Percentiles rank a stretch among this genome's conserved stretches.
Conservation (phyloP, 2,113 vertebrate genomes). For the Rhagologus leucostigma region DNA sequence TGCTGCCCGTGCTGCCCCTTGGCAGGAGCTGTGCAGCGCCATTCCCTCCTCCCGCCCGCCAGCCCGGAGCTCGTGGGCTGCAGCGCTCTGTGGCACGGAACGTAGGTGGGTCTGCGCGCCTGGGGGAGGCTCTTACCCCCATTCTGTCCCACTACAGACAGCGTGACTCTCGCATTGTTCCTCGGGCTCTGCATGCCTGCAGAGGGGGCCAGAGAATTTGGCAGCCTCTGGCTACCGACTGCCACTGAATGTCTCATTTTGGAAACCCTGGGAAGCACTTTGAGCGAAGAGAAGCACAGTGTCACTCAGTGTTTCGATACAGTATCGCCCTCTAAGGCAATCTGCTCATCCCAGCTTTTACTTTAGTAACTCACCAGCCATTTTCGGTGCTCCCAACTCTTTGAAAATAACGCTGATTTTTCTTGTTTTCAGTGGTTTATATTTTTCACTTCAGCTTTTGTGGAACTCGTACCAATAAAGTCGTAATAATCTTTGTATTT, state of each 20-base stretch:
- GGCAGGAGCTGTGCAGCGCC: neutral
- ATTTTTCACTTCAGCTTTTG: neutral
- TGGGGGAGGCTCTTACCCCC: rapidly evolving
- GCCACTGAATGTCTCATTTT: rapidly evolving
- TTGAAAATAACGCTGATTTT: neutral
- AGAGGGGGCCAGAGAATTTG: neutral
- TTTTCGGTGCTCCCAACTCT: neutral
- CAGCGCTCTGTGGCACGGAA: rapidly evolving
- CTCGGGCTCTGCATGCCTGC: neutral
- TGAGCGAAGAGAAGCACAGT: neutral
- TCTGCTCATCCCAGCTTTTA: neutral
- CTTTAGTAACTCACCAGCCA: neutral
- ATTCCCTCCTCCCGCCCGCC: neutral
- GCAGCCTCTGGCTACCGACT: neutral
- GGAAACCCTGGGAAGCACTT: neutral
- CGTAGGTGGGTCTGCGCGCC: rapidly evolving
- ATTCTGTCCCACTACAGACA: rapidly evolving
- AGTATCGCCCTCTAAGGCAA: neutral
- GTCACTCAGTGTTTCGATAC: neutral
- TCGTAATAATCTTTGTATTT: neutral
- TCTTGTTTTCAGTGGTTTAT: neutral
- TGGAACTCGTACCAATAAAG: neutral
- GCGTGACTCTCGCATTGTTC: neutral
- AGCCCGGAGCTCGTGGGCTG: rapidly evolving
- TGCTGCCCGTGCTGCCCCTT: neutral